Base-by-base conservation (phyloP, 2,888 invertebrate species). In the Nomada fabriciana region DNA sequence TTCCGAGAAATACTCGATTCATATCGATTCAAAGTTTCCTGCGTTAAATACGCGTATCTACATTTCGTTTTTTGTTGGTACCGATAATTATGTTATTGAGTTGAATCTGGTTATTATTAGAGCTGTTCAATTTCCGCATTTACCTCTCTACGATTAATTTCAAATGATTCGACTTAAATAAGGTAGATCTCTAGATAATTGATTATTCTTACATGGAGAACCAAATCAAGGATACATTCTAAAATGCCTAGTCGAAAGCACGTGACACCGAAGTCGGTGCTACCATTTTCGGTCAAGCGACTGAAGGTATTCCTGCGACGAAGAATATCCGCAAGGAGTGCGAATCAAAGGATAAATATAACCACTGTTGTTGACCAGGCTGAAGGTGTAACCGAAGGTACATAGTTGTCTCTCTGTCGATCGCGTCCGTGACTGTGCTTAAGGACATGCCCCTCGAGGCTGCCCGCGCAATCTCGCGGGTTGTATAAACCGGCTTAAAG, bases 341-440 rank as follows among this genome's bases (percentile, higher is more conserved):
- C 70, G 50, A 43, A 61, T 60, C 29, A 43, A 68, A 74, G 72
- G 84, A 81, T 81, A 84, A 84, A 84, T 84, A 84, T 84, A 84
- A 77, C 77, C 64, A 20, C 43, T 50, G 81, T 81, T 64, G 63
- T 68, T 52, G 71, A 55, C 74, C 71, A 75, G 53, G 70, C 74
- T 43, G 50, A 67, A 68, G 57, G 52, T 57, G 23, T 57, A 68
- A 29, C 64, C 57, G 25, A 77, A 80, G 57, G 61, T 71, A 80
- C 36, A 36, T 36, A 36, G 61, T 61, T 57, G 63, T 53, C 69
- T 53, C 69, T 76, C 20, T 52, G 25, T 57, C 29, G 23, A 36
- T 42, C n/a, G 43, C 18, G 50, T 68, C 61, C 74, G 53, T 61
- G 42, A 47, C 64, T 63, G 59, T 69, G 55, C 68, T 74, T 77